Percentiles rank a stretch among this genome's conserved stretches.
phyloP scores from a whole-genome alignment of 2,888 invertebrate species.

The Tiliacea citrago region DNA sequence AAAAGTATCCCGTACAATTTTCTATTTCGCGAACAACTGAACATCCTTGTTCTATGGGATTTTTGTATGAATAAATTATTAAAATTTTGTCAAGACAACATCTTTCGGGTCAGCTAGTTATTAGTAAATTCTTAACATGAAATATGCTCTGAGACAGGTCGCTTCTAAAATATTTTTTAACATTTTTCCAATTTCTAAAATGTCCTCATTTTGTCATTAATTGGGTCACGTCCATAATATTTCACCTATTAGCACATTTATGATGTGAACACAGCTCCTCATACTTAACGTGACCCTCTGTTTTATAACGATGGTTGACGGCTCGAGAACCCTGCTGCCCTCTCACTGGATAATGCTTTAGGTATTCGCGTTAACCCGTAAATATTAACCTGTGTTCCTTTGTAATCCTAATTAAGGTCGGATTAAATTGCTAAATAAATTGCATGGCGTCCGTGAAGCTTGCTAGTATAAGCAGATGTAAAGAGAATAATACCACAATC shows the following conservation, averaged over 20 bases:
- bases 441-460: background rate
- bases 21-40: too few relatives aligned
- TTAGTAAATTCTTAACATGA: too few relatives aligned
- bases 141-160: background rate
- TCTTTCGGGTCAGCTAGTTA: too few relatives aligned
- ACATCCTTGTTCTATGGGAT: too few relatives aligned
- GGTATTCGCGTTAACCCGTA: background rate
- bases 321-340: slow-evolving; percentile 1
- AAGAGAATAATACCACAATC: too few relatives aligned
- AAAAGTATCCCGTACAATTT: too few relatives aligned
- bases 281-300: background rate
- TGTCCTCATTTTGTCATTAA: background rate
- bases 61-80: too few relatives aligned
- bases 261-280: background rate
- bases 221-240: background rate
- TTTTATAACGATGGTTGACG: slow-evolving; percentile 43
- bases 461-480: background rate
- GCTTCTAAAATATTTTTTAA: background rate
- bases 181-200: background rate
- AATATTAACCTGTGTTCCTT: slow-evolving; percentile 16
- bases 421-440: slow-evolving; percentile 6
- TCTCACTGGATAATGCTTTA: background rate
- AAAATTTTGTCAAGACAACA: too few relatives aligned
- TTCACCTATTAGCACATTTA: background rate
- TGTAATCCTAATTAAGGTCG: slow-evolving; percentile 26